Conservation (phyloP, 2,888 invertebrate species). For the Dioctria linearis region DNA sequence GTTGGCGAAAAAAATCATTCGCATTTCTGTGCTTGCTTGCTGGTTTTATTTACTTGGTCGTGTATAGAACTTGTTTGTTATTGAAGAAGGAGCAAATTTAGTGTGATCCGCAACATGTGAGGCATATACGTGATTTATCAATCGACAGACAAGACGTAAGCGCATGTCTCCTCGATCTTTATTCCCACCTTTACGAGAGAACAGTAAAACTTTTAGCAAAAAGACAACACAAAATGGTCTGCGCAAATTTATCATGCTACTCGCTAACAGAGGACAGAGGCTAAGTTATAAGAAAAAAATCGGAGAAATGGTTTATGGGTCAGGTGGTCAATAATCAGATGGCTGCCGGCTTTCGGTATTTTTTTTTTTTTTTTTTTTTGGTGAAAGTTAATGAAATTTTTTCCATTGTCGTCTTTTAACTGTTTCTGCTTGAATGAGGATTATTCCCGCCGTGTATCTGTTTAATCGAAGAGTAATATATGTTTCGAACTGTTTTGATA, state of each 20-base stretch:
- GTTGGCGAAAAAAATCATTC: too few relatives aligned
- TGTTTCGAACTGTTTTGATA: conserved; percentile 2
- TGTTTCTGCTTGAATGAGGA: not conserved
- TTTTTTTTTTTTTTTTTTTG: too few relatives aligned
- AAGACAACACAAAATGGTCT: conserved; percentile 28
- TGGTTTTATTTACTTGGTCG: not conserved
- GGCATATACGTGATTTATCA: conserved; percentile 15
- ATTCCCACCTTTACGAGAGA: not conserved
- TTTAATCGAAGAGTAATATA: not conserved
- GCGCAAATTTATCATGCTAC: not conserved
- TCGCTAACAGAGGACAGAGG: conserved; percentile 18
- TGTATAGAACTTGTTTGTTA: not conserved
- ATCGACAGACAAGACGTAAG: not conserved
- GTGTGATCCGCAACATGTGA: not conserved
- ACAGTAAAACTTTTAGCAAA: not conserved
- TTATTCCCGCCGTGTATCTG: not conserved
- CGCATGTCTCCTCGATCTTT: conserved; percentile 2
- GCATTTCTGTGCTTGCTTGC: not conserved
- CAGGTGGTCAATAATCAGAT: conserved; percentile 53
- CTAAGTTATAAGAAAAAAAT: conserved; percentile 41
- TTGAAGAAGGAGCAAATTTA: not conserved
- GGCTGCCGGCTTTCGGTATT: conserved; percentile 46
- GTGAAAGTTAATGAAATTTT: conserved; percentile 44
- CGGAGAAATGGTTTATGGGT: conserved; percentile 52
- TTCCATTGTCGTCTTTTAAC: not conserved